Evolutionary conservation across 2,888 invertebrate genomes (phyloP), one percentile per base, ranked within the genome.

Genomic region (Thelaira solivaga): DNA sequence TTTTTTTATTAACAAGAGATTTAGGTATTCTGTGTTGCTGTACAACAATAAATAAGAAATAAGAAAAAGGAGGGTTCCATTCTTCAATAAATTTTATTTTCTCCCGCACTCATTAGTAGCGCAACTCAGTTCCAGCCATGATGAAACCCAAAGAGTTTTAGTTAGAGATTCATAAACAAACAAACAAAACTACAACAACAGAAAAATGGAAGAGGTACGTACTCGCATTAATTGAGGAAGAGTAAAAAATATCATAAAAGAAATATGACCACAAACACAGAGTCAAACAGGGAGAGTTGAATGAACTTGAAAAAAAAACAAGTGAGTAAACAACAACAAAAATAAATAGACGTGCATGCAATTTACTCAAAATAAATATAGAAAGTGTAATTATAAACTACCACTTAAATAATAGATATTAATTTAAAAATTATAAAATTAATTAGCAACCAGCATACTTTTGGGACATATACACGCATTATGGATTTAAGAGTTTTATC

Each of bases 71-170:
- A 53, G 65, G 53, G 53, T 8, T 43, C n/a, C n/a, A n/a, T n/a
- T n/a, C 43, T 34, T 16, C 16, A 47, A 69, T 31, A 18, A 69
- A 31, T 20, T 45, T 18, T 34, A 47, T 20, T 45, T 64, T 47
- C 68, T 69, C 68, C 68, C 68, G 68, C 57, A 69, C 68, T 69
- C 68, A 59, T 47, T 36, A 51, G n/a, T 10, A 36, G 45, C 16
- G 34, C 43, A 55, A 18, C 45, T 45, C 34, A 55, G 26, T 26
- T 49, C 11, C 47, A 57, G 24, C 18, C 26, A 26, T 26, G 13
- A 47, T 26, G 39, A n/a, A n/a, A n/a, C n/a, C n/a, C 57, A 39
- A 29, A 16, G 39, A 39, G 47, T 59, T 59, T n/a, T n/a, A n/a
- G n/a, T n/a, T 57, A 47, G 47, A 59, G 36, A 67, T 39, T 53